Evolutionary conservation across 2,113 vertebrate species (phyloP), one percentile per base, ranked within the genome.

Genomic region (Rhea pennata): DNA sequence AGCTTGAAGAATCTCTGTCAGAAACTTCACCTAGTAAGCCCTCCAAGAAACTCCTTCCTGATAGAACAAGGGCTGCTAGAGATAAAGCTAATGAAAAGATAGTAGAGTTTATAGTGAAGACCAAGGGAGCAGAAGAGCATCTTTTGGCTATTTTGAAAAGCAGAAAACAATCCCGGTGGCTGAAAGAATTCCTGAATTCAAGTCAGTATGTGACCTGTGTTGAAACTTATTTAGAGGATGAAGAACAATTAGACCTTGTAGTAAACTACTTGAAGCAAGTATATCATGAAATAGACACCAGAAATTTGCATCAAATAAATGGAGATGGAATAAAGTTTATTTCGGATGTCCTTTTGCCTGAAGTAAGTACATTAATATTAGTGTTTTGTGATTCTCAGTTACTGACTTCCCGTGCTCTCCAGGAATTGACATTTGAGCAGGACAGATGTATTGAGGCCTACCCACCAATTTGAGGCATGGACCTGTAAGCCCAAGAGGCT

Each of bases 291-390:
- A 97, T 97, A 48, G 95, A 96, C 10, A 62, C 92, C 14, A 93
- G 72, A 33, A 89, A 95, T 21, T 90, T 97, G 12, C 95, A 72
- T 4, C 84, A 94, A 16, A 90, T 97, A 22, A 96, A 88, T 6
- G 85, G 98, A 14, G 98, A 99, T 40, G 92, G 88, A 54, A 97
- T 99, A 65, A 97, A 97, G 9, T 99, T 99, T 92, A 98, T 99
- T 81, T 95, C 99, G 3, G 98, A 99, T 46, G 99, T 99, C 72
- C 98, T 99, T 26, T 92, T 99, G 59, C 99, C 99, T 9, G 99
- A 99, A 98, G 99, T 99, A 84, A 98, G 96, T 16, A 5, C 74
- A 40, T 22, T 22, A 23, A 7, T 5, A 2, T 2, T 3, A 3
- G 33, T 3, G 20, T 33, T 20, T 1, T 0, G 3, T n/a, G 74